These are phyloP conservation scores for Merluccius polli DNA, from an alignment of 2,797 vertebrate species.

Conservation along the genomic window DNA sequence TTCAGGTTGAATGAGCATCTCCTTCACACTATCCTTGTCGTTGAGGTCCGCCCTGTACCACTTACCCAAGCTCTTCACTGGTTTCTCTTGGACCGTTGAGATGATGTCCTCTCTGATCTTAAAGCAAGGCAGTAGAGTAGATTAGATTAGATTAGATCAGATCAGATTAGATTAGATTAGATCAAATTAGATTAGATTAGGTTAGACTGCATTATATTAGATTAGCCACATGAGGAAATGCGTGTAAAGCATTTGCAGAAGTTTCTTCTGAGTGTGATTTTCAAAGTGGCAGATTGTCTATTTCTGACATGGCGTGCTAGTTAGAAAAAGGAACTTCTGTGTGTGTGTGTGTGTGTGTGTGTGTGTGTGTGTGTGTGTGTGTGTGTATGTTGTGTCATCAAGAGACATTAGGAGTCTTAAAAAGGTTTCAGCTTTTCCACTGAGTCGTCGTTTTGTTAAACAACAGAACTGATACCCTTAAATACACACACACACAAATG, in stretches of 20 bases:
- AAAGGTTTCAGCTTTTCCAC: background rate
- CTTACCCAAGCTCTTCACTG: no score
- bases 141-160: background rate
- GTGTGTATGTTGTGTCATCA: conserved; percentile 2
- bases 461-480: background rate
- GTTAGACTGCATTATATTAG: background rate
- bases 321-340: background rate
- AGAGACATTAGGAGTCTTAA: background rate
- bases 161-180: background rate
- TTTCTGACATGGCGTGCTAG: background rate
- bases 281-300: background rate
- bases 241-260: background rate
- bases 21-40: no score
- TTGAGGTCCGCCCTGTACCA: no score
- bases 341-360: conserved; percentile 14
- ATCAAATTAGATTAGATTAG: background rate
- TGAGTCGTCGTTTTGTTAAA: background rate
- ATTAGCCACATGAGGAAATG: background rate
- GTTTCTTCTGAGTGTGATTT: background rate
- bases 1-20: no score
- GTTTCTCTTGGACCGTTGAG: no score
- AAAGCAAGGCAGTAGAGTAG: background rate
- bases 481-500: background rate
- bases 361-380: conserved; percentile 10
- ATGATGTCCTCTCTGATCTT: no score